Evolutionary conservation across 2,797 vertebrate genomes (phyloP), one percentile per base, ranked within the genome.

Genomic region (Atherinosoma microstoma): DNA sequence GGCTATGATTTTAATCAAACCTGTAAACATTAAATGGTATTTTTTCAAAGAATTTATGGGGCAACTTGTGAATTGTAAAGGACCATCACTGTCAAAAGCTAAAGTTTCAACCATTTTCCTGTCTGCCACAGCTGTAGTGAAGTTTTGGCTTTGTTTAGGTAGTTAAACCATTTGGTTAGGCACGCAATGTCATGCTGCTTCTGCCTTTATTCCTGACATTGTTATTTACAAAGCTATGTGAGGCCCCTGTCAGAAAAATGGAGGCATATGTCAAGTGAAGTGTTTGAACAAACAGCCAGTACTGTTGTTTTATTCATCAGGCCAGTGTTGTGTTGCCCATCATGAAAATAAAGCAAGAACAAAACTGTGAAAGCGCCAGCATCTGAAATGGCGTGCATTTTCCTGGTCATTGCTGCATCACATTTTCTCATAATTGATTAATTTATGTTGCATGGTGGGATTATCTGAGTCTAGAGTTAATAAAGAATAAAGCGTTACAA

Each of bases 201-300:
- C 36, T 38, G 27, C 29, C 64, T 74, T 70, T 64, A 53, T 40
- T 73, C 11, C 58, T 38, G 16, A 65, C 47, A 61, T 70, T 58
- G 63, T 75, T 69, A 71, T 70, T 75, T 64, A 40, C 65, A 76
- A 47, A 56, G 9, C 54, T 58, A 64, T 36, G 27, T 56, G 22
- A 63, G 36, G 27, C 51, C 12, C 15, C 32, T 53, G 36, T 70
- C 51, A 34, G 67, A 60, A 69, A 66, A 70, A 60, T 34, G 6
- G 38, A 62, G 76, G 72, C 64, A 9, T 53, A 67, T 54, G 51
- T 62, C 67, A 53, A 67, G 58, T 27, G 40, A 70, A 58, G 51
- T 63, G 65, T 69, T 65, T 66, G 54, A 77, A 63, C 38, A 81
- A 70, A 66, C 13, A 68, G 30, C 9, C 35, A 34, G 16, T 42